phyloP scores from a whole-genome alignment of 2,113 vertebrate species.

The Pungitius pungitius region DNA sequence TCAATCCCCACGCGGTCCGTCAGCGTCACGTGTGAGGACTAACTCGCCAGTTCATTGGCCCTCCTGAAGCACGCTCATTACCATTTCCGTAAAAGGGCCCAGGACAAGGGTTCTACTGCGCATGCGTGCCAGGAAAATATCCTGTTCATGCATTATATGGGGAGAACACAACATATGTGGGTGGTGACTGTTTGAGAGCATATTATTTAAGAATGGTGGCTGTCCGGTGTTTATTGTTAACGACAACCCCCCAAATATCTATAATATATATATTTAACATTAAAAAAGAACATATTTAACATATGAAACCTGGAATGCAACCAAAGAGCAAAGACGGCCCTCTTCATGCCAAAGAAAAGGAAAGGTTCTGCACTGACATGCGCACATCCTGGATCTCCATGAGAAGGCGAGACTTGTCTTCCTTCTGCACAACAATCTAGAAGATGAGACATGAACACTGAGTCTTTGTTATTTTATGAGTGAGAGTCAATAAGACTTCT shows the following conservation, averaged over 20 bases:
- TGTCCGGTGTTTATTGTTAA: conserved; percentile 31
- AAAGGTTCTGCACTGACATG: conserved; percentile 55
- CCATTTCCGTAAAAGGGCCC: no score
- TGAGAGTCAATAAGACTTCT: background rate
- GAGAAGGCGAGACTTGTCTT: conserved; percentile 35
- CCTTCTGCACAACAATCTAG: background rate
- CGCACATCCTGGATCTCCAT: conserved; percentile 41
- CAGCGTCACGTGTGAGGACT: no score
- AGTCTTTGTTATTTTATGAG: background rate
- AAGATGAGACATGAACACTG: background rate
- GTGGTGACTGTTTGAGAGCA: background rate
- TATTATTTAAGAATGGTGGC: background rate
- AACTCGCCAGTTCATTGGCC: no score
- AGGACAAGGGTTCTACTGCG: no score
- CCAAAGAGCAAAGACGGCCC: conserved; percentile 44
- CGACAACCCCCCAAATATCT: conserved; percentile 33
- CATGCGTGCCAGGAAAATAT: no score
- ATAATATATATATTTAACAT: background rate
- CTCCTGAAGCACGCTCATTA: no score
- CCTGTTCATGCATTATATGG: no score
- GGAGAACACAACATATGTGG: conserved; percentile 17
- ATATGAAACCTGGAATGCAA: background rate
- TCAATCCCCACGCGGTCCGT: no score
- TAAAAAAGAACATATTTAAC: background rate
- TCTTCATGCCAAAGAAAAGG: background rate